A percentile compares a stretch with the other conserved stretches of the same genome.
Conservation (phyloP, 2,113 vertebrate genomes). For the Mohoua ochrocephala region DNA sequence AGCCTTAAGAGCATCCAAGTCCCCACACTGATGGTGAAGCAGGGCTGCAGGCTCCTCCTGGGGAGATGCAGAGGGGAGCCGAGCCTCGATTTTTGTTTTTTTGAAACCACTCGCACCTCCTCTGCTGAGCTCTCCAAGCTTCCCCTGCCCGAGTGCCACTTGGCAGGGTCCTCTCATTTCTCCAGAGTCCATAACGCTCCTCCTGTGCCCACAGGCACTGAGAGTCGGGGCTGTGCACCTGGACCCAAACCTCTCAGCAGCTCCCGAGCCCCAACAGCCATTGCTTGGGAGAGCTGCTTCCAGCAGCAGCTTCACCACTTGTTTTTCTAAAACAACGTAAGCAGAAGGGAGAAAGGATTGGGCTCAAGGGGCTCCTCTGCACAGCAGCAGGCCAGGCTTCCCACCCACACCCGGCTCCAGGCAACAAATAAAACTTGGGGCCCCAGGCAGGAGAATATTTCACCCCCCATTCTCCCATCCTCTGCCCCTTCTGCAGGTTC, state of each 20-base stretch:
- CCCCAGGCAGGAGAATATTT: background rate
- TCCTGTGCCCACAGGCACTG: background rate
- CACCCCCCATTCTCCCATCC: background rate
- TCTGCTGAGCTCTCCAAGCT: background rate
- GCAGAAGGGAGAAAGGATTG: background rate
- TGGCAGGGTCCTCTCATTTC: background rate
- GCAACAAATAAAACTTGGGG: background rate
- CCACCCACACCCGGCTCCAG: background rate
- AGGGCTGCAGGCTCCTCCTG: background rate
- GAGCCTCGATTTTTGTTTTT: background rate
- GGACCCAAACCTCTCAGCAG: background rate
- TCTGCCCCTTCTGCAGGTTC: background rate
- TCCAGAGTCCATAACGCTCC: background rate
- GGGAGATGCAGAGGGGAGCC: background rate
- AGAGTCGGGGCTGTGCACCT: background rate
- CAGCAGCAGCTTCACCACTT: background rate
- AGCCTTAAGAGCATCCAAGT: constrained; percentile 56
- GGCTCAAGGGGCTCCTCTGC: background rate
- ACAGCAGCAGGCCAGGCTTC: background rate
- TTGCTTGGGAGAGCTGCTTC: background rate
- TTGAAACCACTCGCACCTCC: background rate
- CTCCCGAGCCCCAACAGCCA: background rate
- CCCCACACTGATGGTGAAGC: background rate
- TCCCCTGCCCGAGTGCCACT: background rate
- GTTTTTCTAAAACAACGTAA: background rate